A percentile compares a stretch with the other conserved stretches of the same genome.
These are phyloP conservation scores for Sclerodermus sp. DNA, from an alignment of 2,888 invertebrate species.

Conservation along the genomic window DNA sequence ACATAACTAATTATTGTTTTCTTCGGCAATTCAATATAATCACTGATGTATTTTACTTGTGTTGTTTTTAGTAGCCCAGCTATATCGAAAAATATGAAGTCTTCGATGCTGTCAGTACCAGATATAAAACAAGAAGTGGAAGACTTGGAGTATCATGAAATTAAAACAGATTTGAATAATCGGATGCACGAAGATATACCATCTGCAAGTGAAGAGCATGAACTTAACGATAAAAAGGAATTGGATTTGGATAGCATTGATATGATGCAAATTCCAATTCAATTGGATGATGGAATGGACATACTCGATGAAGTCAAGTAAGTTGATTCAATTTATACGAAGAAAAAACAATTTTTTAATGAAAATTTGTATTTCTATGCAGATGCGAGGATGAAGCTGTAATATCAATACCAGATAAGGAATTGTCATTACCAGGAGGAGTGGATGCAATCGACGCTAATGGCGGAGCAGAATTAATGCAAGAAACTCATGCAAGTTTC, in stretches of 20 bases:
- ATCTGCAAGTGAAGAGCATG: conserved; percentile 44
- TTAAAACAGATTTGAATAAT: conserved; percentile 38
- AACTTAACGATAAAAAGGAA: conserved; percentile 48
- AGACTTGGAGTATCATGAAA: conserved; percentile 48
- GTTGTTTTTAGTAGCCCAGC: conserved; percentile 35
- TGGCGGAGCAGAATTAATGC: conserved; percentile 65
- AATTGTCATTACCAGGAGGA: conserved; percentile 32
- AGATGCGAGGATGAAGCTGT: conserved; percentile 48
- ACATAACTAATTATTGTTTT: neutral
- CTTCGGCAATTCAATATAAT: neutral
- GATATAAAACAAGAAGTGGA: conserved; percentile 52
- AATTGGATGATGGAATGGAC: conserved; percentile 67
- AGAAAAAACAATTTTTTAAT: neutral
- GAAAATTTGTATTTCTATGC: neutral
- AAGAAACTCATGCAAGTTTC: conserved; percentile 83
- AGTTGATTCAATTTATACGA: conserved; percentile 14
- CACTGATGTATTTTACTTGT: neutral
- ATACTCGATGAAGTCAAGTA: conserved; percentile 61
- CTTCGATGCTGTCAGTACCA: conserved; percentile 17
- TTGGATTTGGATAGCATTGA: conserved; percentile 67
- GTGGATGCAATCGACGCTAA: conserved; percentile 47
- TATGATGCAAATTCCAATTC: conserved; percentile 78
- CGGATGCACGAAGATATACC: conserved; percentile 32
- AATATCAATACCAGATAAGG: conserved; percentile 48
- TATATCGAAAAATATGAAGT: conserved; percentile 23